Base-by-base conservation (phyloP, 2,797 vertebrate species). In the Neomorphus geoffroyi region DNA sequence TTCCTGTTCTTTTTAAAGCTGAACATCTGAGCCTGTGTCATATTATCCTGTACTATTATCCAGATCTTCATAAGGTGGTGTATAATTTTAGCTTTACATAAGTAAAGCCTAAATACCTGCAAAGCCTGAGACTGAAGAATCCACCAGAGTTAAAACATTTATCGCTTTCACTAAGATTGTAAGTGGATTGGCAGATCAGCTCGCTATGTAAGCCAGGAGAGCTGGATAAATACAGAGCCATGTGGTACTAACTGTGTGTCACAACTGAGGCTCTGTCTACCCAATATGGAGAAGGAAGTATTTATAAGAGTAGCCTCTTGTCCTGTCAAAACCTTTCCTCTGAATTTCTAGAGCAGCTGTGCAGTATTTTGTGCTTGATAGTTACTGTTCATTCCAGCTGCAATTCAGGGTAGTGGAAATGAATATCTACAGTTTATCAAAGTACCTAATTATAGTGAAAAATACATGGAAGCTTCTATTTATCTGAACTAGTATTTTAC, bases 271-370 rank as follows among this genome's bases (percentile, higher is more conserved):
- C 60, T 91, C 89, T 87, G 23, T 70, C 64, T 75, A 2, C 67
- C 23, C 84, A 66, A 10, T 58, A 18, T 41, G 51, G 60, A n/a
- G 22, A 23, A 54, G 61, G 73, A 82, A 35, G 57, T 18, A 3
- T 74, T 86, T 53, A 8, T 30, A 82, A 57, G n/a, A 85, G 75
- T 6, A 70, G 48, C 51, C 56, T 79, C 80, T 79, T 75, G 65
- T 57, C 83, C 71, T 72, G 16, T 75, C 32, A 60, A 18, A 65
- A n/a, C n/a, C 67, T 71, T 73, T 78, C 41, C 37, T 80, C 37
- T 62, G 74, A 21, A 33, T 81, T 87, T 88, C 71, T 64, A 85
- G 61, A 73, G 65, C 74, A 82, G 79, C 89, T 85, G 51, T 71
- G 62, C 73, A 53, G 0, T 45, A 50, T 27, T 74, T 78, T 69